Percentiles rank a stretch among this genome's conserved stretches.
phyloP scores from a whole-genome alignment of 2,797 vertebrate genomes.

The Silurus lanzhouensis region DNA sequence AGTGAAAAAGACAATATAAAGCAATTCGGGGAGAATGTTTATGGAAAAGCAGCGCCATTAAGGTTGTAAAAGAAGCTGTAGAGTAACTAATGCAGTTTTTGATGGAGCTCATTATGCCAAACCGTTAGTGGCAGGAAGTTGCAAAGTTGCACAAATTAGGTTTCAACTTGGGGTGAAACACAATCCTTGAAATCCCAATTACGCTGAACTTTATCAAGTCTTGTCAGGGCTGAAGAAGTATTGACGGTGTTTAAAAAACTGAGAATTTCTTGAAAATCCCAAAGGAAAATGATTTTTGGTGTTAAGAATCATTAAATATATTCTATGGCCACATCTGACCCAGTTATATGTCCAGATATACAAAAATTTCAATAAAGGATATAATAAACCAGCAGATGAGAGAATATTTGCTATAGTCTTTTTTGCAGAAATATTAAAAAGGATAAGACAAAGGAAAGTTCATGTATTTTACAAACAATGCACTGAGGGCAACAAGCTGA shows the following conservation, averaged over 20 bases:
- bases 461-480: no score
- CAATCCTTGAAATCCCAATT: background rate
- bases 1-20: background rate
- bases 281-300: background rate
- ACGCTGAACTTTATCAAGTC: background rate
- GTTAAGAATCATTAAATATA: background rate
- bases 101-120: background rate
- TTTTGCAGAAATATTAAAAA: no score
- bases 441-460: no score
- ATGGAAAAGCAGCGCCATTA: background rate
- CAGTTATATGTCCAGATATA: no score
- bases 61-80: background rate
- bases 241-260: background rate
- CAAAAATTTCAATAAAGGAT: no score
- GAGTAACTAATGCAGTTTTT: constrained; percentile 3
- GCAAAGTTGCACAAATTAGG: background rate
- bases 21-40: background rate
- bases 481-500: no score
- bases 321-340: background rate
- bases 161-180: background rate
- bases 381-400: no score
- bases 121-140: constrained; percentile 2
- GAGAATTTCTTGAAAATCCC: background rate
- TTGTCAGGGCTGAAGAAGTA: background rate
- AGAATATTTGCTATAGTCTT: no score